Evolutionary conservation across 2,113 vertebrate species (phyloP), one percentile per base, ranked within the genome.

Genomic region (Epinephelus lanceolatus): DNA sequence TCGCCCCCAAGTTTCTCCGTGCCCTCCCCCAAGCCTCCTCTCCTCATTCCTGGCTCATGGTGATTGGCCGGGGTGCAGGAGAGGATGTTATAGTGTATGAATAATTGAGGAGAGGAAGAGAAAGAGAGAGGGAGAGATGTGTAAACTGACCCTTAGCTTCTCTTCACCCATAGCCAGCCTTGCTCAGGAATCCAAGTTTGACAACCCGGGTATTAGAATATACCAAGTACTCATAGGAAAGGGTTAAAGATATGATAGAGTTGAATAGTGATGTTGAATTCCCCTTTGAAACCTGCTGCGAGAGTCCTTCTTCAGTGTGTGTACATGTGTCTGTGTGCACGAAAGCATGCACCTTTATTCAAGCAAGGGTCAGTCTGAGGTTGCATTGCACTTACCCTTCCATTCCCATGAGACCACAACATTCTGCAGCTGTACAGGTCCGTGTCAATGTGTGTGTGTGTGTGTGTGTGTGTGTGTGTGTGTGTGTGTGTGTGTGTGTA

Each of bases 71-170:
- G 42, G 45, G 66, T 71, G 73, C 60, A 53, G 40, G 51, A 91
- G 80, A 90, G 88, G 92, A 94, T 90, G 91, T 91, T 91, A 91
- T 77, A 72, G 82, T 75, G 81, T 86, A 94, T 94, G 87, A 94
- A 94, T 94, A 93, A 95, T 95, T 92, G 86, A 94, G 82, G 55
- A 86, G 84, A 83, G 62, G 69, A 60, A 80, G 80, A 73, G 85
- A 73, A 83, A 65, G 66, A 84, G 72, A 68, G 89, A 56, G 67
- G 68, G 73, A 90, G 84, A 88, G 83, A 91, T 73, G 85, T 90
- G 93, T 92, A 94, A 93, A 88, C 89, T 88, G 93, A 94, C 91
- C 91, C 90, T 85, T 40, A 55, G 85, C 79, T 63, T 42, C 45
- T 88, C 84, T 76, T 87, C 72, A 67, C 76, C 61, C 65, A 3